Conservation (phyloP, 2,888 invertebrate genomes). For the Mythimna vitellina region DNA sequence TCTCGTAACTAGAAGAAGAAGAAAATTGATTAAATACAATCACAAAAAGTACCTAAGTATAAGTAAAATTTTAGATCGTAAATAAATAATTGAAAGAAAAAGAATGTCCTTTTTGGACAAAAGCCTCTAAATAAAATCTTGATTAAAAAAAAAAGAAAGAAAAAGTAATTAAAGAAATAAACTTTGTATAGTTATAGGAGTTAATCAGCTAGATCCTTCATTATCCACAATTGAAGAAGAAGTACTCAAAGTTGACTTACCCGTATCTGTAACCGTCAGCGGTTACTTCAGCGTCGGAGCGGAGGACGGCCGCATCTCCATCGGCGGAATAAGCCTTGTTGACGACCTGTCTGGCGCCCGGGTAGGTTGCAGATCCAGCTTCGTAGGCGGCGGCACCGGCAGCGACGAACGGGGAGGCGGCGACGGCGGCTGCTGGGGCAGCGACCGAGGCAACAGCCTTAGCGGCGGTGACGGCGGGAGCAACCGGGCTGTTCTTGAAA, state of each 20-base stretch:
- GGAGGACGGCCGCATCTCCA: constrained; percentile 63
- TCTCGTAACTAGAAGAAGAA: constrained; percentile 85
- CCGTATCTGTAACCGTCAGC: constrained; percentile 68
- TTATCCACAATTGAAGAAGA: background rate
- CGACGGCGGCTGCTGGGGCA: background rate
- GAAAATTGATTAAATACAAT: background rate
- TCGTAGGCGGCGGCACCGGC: constrained; percentile 20
- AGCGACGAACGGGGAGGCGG: constrained; percentile 14
- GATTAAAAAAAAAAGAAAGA: background rate
- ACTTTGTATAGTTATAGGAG: background rate
- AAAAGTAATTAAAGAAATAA: background rate
- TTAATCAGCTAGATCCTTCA: background rate
- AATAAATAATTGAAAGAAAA: too few species aligned
- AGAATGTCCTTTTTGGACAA: too few species aligned
- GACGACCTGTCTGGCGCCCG: constrained; percentile 32
- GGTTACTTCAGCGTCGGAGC: constrained; percentile 65
- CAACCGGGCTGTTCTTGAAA: background rate
- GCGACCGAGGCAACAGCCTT: background rate
- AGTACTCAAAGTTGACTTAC: constrained; percentile 61
- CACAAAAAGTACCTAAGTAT: background rate
- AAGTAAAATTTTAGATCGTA: background rate
- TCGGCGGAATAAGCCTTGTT: constrained; percentile 58
- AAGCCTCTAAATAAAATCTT: too few species aligned
- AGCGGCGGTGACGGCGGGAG: constrained; percentile 26
- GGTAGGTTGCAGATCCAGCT: constrained; percentile 10